Evolutionary conservation across 2,113 vertebrate genomes (phyloP), one percentile per base, ranked within the genome.

Genomic region (Carassius gibelio): DNA sequence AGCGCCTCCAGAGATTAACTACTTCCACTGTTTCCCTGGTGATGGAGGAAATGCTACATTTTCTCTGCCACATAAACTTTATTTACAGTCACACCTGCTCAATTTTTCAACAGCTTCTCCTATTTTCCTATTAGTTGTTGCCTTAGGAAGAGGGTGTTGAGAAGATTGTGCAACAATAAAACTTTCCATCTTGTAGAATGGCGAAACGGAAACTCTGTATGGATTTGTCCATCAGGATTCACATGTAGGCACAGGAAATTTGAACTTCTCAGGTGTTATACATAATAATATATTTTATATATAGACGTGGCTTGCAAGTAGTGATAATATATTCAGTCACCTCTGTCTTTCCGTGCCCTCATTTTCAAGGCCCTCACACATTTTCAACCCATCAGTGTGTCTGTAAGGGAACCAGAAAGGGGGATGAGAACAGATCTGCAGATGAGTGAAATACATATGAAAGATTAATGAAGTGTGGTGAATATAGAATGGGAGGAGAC

Each of bases 81-180:
- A 93, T 95, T 94, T 94, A 94, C 93, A 93, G 90, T 93, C 90
- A 89, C 92, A 93, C 92, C 93, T 94, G 92, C 92, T 95, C 90
- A 93, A 94, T 93, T 94, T 93, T 92, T 91, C 92, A 92, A 89
- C 88, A 93, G 10, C 90, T 87, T 82, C 82, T 87, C 88, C 89
- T 92, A 90, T 93, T 90, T 91, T 88, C 90, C 89, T 89, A 92
- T 93, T 94, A 91, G 89, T 42, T 82, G 88, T 88, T 89, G 91
- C 89, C 90, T 89, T 76, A 85, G 90, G 91, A 93, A 72, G 48
- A 36, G 52, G 34, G 30, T n/a, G 89, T 84, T 15, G 3, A 80
- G 55, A 84, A 19, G 8, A 86, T 66, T 50, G 79, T 75, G 48
- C 76, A 30, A 69, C 61, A 55, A 69, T 69, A 81, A 69, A 68